Conservation (phyloP, 2,888 invertebrate genomes). For the Cerceris rybyensis region DNA sequence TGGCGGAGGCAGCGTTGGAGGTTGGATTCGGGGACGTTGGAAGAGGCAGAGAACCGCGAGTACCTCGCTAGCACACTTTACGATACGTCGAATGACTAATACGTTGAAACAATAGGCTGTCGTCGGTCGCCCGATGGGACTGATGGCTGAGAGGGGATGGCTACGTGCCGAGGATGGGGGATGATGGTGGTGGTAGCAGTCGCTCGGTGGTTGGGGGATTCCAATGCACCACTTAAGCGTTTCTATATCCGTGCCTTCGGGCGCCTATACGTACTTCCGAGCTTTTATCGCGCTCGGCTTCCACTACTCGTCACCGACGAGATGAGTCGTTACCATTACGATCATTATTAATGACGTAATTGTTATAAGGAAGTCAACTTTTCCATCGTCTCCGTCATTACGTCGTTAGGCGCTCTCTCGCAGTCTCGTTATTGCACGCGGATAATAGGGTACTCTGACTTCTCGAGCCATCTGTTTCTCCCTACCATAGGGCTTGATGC, state of each 20-base stretch:
- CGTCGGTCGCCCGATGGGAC: constrained; percentile 77
- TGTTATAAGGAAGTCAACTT: constrained; percentile 71
- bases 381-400: constrained; percentile 68
- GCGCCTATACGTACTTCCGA: constrained; percentile 69
- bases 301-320: constrained; percentile 47
- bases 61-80: constrained; percentile 77
- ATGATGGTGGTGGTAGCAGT: constrained; percentile 59
- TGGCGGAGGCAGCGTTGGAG: constrained; percentile 45
- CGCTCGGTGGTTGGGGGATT: constrained; percentile 74
- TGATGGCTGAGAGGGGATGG: constrained; percentile 69
- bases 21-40: constrained; percentile 48
- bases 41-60: constrained; percentile 68
- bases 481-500: constrained; percentile 25
- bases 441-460: constrained; percentile 64
- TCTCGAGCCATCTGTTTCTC: constrained; percentile 55
- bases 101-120: constrained; percentile 81
- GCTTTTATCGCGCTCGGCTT: constrained; percentile 72
- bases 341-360: constrained; percentile 71
- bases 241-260: constrained; percentile 79
- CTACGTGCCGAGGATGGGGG: constrained; percentile 56
- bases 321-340: constrained; percentile 66
- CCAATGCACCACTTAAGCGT: constrained; percentile 81
- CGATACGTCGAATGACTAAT: constrained; percentile 82
- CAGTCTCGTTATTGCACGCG: constrained; percentile 61
- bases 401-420: constrained; percentile 60